Base-by-base conservation (phyloP, 1,140 invertebrate species). In the Drosophila arizonae region DNA sequence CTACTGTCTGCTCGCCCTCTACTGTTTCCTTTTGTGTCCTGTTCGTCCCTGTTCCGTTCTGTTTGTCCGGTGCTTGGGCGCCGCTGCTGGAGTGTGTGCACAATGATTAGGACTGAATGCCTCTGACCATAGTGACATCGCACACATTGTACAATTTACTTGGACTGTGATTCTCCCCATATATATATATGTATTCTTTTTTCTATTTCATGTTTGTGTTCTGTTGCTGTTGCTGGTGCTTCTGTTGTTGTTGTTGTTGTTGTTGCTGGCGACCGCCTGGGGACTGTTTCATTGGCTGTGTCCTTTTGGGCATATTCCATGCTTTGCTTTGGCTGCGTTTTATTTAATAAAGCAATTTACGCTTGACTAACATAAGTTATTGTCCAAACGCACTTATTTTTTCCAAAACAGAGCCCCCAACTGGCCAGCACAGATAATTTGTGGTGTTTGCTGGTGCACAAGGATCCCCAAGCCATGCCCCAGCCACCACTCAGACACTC, bases 281-380 rank as follows among this genome's bases (percentile, higher is more conserved):
- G 74, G 67, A 69, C 45, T 63, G 41, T 33, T 60, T 52, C 52
- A 21, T 51, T 66, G 26, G 24, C 56, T 76, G 70, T 13, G 64
- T 76, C 67, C 68, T 73, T 80, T 63, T 56, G 56, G 74, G 60
- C 73, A 79, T 77, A 73, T 62, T 79, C 76, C 74, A 61, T 84
- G 74, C 79, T 79, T 39, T 89, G 80, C 87, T 89, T 85, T 88
- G 79, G 77, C 74, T 88, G 77, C 77, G 79, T 76, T 88, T 88
- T 88, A 88, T 88, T 88, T 88, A 88, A 88, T 88, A 88, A 88
- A 88, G 84, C 85, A 88, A 88, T 88, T 88, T 88, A 86, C 85
- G 85, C 84, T 89, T 88, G 84, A 86, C 80, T 88, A 78, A 89
- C 84, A 88, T 89, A 89, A 88, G 84, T 88, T 88, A 89, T 88